Conservation (phyloP, 2,888 invertebrate species). For the Caenorhabditis sp. region DNA sequence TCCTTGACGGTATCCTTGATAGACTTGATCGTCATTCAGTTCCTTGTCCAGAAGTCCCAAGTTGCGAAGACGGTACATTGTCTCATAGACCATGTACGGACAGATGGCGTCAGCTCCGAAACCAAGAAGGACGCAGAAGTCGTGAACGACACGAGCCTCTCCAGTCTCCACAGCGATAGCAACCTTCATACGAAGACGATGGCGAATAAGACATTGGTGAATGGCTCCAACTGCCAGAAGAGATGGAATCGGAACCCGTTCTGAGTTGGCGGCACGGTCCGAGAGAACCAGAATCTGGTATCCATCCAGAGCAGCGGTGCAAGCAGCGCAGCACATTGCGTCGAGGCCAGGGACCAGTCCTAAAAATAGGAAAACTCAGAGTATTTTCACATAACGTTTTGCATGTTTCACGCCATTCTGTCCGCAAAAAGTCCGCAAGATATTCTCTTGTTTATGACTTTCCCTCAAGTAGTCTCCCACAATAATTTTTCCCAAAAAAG, state of each 20-base stretch:
- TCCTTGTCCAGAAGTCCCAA: slow-evolving; percentile 91
- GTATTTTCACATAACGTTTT: slow-evolving; percentile 9
- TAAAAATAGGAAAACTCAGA: slow-evolving; percentile 36
- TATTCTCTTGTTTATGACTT: not conserved
- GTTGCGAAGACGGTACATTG: slow-evolving; percentile 91
- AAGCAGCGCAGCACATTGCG: slow-evolving; percentile 90
- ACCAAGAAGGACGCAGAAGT: slow-evolving; percentile 95
- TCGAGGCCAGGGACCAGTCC: slow-evolving; percentile 91
- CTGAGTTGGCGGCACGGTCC: slow-evolving; percentile 86
- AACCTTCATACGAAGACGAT: slow-evolving; percentile 93
- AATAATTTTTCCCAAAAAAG: too few species aligned
- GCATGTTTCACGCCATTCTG: slow-evolving; percentile 8
- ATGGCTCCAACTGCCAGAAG: slow-evolving; percentile 93
- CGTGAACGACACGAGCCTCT: slow-evolving; percentile 94
- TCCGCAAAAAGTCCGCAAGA: not conserved
- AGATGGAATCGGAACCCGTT: slow-evolving; percentile 86
- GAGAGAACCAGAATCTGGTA: slow-evolving; percentile 93
- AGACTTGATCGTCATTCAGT: slow-evolving; percentile 84
- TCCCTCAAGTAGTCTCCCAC: too few species aligned
- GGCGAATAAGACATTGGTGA: slow-evolving; percentile 96
- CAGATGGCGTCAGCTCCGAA: slow-evolving; percentile 98
- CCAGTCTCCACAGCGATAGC: slow-evolving; percentile 96
- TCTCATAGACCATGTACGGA: slow-evolving; percentile 91
- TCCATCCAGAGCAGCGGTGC: slow-evolving; percentile 89
- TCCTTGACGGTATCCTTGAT: slow-evolving; percentile 91